Evolutionary conservation across 2,888 invertebrate species (phyloP), one percentile per base, ranked within the genome.

Genomic region (Heteromyza rotundicornis): DNA sequence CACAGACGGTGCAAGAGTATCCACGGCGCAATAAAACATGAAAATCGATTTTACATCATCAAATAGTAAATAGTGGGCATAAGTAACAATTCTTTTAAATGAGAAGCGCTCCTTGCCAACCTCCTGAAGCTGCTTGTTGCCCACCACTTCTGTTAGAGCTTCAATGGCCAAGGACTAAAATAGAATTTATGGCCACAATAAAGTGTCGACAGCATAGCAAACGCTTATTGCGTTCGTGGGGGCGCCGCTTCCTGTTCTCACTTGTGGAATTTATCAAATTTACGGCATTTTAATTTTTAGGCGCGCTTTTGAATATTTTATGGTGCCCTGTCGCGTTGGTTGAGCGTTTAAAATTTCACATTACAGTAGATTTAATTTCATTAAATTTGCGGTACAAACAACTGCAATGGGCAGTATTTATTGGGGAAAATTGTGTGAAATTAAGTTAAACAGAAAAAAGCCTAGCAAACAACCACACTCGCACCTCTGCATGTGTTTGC

Each of bases 251-350:
- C 40, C 16, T 10, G 10, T 40, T 40, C 14, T n/a, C 3, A n/a
- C 40, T 40, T 19, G 47, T 19, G 47, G 47, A 47, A 47, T 47
- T 19, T 47, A 47, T 47, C 47, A 47, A 47, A 47, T 47, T 47
- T 47, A 20, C 20, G 47, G 47, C 19, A 14, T 47, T 47, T 40
- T 40, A n/a, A n/a, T 40, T 40, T 40, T 3, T 7, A 7, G 16
- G 10, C 5, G 40, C 16, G 32, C 32, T 12, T 32, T 32, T 12
- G 12, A 32, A 32, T n/a, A n/a, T n/a, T n/a, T n/a, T n/a, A n/a
- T n/a, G n/a, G n/a, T n/a, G n/a, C n/a, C n/a, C n/a, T n/a, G n/a
- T n/a, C n/a, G n/a, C n/a, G n/a, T n/a, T n/a, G n/a, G n/a, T 32
- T 32, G 32, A 32, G 7, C 12, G 32, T 12, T 32, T 32, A 32